These are phyloP conservation scores for Drosophila arizonae DNA, from an alignment of 1,140 invertebrate genomes.

Conservation along the genomic window DNA sequence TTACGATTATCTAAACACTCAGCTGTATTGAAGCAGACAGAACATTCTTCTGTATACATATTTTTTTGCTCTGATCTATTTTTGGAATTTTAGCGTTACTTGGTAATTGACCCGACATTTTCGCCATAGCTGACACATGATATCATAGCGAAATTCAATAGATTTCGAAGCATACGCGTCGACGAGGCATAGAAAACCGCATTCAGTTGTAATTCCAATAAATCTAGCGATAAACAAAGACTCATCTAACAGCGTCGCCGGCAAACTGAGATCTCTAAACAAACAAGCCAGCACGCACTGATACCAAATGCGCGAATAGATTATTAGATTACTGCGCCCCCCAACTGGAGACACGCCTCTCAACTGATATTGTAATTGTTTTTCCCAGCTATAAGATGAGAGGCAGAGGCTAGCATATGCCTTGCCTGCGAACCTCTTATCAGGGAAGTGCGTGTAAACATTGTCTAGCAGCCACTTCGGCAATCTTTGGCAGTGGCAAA, in stretches of 20 bases:
- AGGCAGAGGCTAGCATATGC: not conserved
- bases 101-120: not conserved
- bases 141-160: slow-evolving; percentile 21
- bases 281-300: slow-evolving; percentile 2
- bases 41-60: too few relatives aligned
- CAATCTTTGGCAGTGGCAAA: slow-evolving; percentile 29
- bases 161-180: not conserved
- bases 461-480: slow-evolving; percentile 25
- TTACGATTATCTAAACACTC: too few relatives aligned
- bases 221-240: slow-evolving; percentile 28
- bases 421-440: slow-evolving; percentile 15
- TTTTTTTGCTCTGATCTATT: too few relatives aligned
- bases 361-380: slow-evolving; percentile 15
- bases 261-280: slow-evolving; percentile 32
- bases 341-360: not conserved
- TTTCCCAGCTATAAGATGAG: slow-evolving; percentile 1
- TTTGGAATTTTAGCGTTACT: too few relatives aligned
- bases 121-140: slow-evolving; percentile 34
- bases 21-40: too few relatives aligned
- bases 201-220: slow-evolving; percentile 21
- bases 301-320: not conserved
- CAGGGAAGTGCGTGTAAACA: slow-evolving; percentile 39
- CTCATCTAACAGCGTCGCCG: slow-evolving; percentile 10
- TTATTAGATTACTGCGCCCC: slow-evolving; percentile 30
- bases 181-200: not conserved